phyloP scores from a whole-genome alignment of 2,113 vertebrate genomes.

The Datnioides undecimradiatus region DNA sequence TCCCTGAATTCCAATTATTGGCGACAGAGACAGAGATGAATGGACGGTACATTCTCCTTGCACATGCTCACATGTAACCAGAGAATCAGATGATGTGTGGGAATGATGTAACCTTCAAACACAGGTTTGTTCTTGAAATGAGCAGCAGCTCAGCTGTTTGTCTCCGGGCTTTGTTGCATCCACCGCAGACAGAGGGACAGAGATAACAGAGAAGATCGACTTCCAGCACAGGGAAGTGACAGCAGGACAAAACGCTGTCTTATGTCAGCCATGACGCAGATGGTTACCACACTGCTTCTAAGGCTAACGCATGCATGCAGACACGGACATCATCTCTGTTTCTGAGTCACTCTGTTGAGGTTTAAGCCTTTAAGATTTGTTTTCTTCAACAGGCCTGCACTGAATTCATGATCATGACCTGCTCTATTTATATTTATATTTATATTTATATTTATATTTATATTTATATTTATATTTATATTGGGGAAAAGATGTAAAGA shows the following conservation, averaged over 20 bases:
- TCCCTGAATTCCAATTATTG: not conserved
- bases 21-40: not conserved
- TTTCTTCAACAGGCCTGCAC: not conserved
- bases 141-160: slow-evolving; percentile 57
- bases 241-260: not conserved
- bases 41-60: not conserved
- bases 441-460: too few relatives aligned
- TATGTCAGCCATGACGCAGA: not conserved
- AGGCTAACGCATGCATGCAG: not conserved
- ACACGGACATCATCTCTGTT: not conserved
- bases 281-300: not conserved
- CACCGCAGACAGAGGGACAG: not conserved
- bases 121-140: slow-evolving; percentile 47
- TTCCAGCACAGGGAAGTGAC: too few relatives aligned
- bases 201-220: not conserved
- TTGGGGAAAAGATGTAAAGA: too few relatives aligned
- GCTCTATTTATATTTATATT: not conserved
- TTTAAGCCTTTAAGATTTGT: too few relatives aligned
- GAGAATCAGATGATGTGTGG: slow-evolving; percentile 62
- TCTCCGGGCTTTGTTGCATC: slow-evolving; percentile 33
- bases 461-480: too few relatives aligned
- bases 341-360: not conserved
- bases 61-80: slow-evolving; percentile 24
- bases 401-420: not conserved
- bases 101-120: slow-evolving; percentile 57